Percentiles rank a stretch among this genome's conserved stretches.
Conservation (phyloP, 2,888 invertebrate species). For the Ligdia adustata region DNA sequence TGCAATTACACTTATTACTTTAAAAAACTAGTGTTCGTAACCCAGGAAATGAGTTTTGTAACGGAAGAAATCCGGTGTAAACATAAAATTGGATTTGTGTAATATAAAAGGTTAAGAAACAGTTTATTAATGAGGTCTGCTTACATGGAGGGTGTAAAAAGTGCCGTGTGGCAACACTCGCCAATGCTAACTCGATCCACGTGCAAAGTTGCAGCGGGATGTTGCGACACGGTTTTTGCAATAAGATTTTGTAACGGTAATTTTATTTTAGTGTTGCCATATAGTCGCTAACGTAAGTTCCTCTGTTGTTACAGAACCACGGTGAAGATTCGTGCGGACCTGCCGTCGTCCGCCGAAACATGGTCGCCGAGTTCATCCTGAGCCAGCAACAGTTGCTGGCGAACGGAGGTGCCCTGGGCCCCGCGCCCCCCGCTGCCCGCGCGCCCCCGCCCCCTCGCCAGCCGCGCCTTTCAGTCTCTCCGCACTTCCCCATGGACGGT, state of each 20-base stretch:
- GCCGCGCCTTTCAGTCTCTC: constrained; percentile 72
- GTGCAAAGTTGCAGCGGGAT: constrained; percentile 65
- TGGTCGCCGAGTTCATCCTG: constrained; percentile 94
- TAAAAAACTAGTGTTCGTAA: constrained; percentile 38
- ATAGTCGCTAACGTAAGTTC: constrained; percentile 62
- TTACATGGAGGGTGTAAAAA: constrained; percentile 72
- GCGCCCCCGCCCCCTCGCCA: constrained; percentile 65
- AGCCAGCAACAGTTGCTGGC: constrained; percentile 86
- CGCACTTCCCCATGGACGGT: constrained; percentile 79
- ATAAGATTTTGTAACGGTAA: constrained; percentile 63
- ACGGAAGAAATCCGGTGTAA: constrained; percentile 64
- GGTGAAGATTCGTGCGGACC: constrained; percentile 78
- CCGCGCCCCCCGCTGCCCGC: constrained; percentile 65
- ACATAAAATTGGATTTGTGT: constrained; percentile 58
- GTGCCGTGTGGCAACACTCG: constrained; percentile 61
- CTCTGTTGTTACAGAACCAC: constrained; percentile 77
- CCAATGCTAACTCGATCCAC: constrained; percentile 68
- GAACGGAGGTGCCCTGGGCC: constrained; percentile 66
- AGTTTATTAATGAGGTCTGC: constrained; percentile 66
- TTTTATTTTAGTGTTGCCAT: constrained; percentile 47
- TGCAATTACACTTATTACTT: constrained; percentile 36
- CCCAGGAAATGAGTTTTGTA: constrained; percentile 60
- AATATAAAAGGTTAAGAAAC: constrained; percentile 65
- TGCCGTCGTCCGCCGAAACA: constrained; percentile 87
- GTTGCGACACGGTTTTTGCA: constrained; percentile 74